Evolutionary conservation across 2,797 vertebrate genomes (phyloP).

Genomic region (Lindbergichthys nudifrons): DNA sequence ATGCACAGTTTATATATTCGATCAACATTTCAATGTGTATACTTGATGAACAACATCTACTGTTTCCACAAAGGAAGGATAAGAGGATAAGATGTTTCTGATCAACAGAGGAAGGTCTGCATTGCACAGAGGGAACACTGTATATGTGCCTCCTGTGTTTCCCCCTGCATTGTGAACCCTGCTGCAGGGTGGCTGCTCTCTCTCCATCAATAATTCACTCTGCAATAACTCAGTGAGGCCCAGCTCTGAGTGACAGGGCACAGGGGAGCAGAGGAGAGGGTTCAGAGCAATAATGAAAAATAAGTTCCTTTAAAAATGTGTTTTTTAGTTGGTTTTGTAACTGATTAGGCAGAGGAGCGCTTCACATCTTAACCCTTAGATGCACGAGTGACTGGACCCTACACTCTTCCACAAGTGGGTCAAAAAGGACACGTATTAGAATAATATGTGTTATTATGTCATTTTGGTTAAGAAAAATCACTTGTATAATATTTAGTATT

Average conservation of each 20-base stretch:
- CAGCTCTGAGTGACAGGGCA: conserved; percentile 51
- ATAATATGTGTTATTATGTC: too few species aligned
- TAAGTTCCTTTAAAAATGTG: conserved; percentile 8
- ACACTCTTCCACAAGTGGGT: too few species aligned
- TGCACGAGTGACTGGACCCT: too few species aligned
- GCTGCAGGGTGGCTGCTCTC: conserved; percentile 48
- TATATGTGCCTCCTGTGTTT: conserved; percentile 30
- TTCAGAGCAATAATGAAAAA: conserved; percentile 10
- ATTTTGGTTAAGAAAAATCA: too few species aligned
- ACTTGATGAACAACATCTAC: not conserved
- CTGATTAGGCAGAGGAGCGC: not conserved
- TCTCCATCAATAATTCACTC: conserved; percentile 75
- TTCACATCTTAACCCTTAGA: not conserved
- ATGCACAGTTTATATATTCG: too few species aligned
- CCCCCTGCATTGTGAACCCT: conserved; percentile 26
- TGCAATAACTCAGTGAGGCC: conserved; percentile 58
- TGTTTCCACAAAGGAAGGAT: conserved; percentile 8
- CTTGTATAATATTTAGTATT: too few species aligned
- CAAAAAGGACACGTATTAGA: too few species aligned
- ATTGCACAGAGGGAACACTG: conserved; percentile 8
- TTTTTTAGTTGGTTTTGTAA: conserved; percentile 5
- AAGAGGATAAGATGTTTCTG: not conserved
- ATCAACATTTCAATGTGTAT: not conserved
- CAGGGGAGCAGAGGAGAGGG: conserved; percentile 14
- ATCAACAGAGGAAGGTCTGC: conserved; percentile 9